Evolutionary conservation across 2,113 vertebrate genomes (phyloP).

Genomic region (Brachyhypopomus occidentalis): DNA sequence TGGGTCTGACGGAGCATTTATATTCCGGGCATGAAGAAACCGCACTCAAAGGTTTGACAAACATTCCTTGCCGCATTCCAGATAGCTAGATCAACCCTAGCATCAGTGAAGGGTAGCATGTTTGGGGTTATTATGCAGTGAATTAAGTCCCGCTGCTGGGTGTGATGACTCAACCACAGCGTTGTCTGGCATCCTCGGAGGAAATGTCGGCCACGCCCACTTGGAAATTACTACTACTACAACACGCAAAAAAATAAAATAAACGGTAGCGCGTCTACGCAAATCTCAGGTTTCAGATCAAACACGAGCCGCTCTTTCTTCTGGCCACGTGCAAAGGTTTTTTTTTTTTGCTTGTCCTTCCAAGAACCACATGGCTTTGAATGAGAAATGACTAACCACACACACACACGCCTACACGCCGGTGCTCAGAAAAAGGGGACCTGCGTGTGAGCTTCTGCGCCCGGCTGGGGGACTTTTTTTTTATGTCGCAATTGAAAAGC

Average conservation of each 20-base stretch:
- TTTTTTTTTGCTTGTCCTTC: slow-evolving; percentile 1
- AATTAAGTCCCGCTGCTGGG: not conserved
- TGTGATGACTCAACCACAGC: not conserved
- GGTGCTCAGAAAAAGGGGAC: slow-evolving; percentile 55
- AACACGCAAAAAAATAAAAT: not conserved
- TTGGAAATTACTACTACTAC: not conserved
- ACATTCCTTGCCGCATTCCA: slow-evolving; percentile 19
- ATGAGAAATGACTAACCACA: slow-evolving; percentile 47
- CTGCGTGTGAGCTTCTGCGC: slow-evolving; percentile 55
- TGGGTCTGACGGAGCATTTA: slow-evolving; percentile 36
- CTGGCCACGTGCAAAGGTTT: not conserved
- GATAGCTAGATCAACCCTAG: not conserved
- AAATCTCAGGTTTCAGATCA: slow-evolving; percentile 10
- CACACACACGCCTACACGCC: slow-evolving; percentile 64
- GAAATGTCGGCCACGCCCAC: not conserved
- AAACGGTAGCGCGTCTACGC: not conserved
- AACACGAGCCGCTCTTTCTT: not conserved
- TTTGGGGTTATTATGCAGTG: not conserved
- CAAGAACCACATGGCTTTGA: slow-evolving; percentile 27
- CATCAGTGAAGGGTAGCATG: not conserved
- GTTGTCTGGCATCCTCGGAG: not conserved
- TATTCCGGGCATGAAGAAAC: slow-evolving; percentile 34
- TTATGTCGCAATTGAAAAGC: slow-evolving; percentile 42
- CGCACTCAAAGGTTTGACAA: slow-evolving; percentile 24
- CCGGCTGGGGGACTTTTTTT: slow-evolving; percentile 58